Percentiles rank a stretch among this genome's conserved stretches.
Conservation (phyloP, 2,113 vertebrate genomes). For the Dicerorhinus sumatrensis region DNA sequence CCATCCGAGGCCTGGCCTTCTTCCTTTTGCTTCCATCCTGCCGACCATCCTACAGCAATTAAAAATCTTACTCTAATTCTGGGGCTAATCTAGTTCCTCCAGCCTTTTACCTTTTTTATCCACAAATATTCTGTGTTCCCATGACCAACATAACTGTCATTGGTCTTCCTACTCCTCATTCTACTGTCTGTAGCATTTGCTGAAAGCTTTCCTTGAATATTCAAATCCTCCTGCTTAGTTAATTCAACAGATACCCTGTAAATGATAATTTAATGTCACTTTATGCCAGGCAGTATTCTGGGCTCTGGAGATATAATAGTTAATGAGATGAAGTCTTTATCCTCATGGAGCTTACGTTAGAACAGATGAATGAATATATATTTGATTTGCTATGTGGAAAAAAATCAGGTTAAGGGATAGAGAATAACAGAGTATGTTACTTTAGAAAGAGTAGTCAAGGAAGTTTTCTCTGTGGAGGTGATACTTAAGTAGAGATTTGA, state of each 20-base stretch:
- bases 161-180: not conserved
- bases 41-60: not conserved
- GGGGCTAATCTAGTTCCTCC: not conserved
- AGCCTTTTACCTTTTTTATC: not conserved
- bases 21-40: not conserved
- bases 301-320: not conserved
- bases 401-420: not conserved
- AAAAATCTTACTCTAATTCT: not conserved
- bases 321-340: not conserved
- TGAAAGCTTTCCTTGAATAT: conserved; percentile 13
- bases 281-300: not conserved
- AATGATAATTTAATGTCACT: not conserved
- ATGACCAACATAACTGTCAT: not conserved
- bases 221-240: not conserved
- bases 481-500: conserved; percentile 4
- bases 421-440: not conserved
- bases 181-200: not conserved
- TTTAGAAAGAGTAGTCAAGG: conserved; percentile 10
- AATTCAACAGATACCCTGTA: conserved; percentile 13
- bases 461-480: conserved; percentile 1
- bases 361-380: conserved; percentile 18
- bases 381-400: not conserved
- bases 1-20: not conserved
- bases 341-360: not conserved
- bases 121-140: not conserved